phyloP scores from a whole-genome alignment of 2,797 vertebrate species.

The Synaphobranchus kaupii region DNA sequence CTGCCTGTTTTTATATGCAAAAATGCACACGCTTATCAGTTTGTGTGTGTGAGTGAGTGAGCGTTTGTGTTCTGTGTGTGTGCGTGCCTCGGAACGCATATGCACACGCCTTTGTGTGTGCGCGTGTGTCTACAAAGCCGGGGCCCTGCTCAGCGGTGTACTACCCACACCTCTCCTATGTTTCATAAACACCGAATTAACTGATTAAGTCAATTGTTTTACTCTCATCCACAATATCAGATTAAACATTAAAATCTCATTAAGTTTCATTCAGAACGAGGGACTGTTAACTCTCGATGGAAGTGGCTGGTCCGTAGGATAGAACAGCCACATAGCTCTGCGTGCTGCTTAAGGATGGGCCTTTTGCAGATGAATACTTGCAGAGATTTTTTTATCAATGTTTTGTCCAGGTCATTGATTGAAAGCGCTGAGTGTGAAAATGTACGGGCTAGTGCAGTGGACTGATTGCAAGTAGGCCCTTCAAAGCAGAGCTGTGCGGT shows the following conservation, averaged over 20 bases:
- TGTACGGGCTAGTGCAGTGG: too few relatives aligned
- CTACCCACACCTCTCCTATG: neutral
- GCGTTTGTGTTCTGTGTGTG: neutral
- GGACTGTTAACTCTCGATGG: slow-evolving; percentile 7
- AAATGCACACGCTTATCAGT: too few relatives aligned
- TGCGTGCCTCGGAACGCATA: neutral
- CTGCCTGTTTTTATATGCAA: neutral
- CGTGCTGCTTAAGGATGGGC: neutral
- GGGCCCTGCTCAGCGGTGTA: neutral
- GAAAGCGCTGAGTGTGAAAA: neutral
- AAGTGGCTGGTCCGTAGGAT: neutral
- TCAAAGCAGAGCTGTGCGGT: neutral
- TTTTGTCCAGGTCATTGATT: neutral
- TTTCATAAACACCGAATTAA: slow-evolving; percentile 9
- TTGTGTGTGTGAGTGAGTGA: neutral
- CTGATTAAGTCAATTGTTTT: slow-evolving; percentile 9
- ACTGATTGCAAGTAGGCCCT: neutral
- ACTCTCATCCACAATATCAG: slow-evolving; percentile 3
- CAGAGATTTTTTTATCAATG: neutral
- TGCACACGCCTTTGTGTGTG: neutral
- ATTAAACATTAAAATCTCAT: slow-evolving; percentile 21
- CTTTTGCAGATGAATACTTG: neutral
- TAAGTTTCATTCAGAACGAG: neutral
- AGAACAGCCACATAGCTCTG: neutral
- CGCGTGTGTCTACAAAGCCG: neutral